Base-by-base conservation (phyloP, 2,888 invertebrate species). In the Papilio elwesi region DNA sequence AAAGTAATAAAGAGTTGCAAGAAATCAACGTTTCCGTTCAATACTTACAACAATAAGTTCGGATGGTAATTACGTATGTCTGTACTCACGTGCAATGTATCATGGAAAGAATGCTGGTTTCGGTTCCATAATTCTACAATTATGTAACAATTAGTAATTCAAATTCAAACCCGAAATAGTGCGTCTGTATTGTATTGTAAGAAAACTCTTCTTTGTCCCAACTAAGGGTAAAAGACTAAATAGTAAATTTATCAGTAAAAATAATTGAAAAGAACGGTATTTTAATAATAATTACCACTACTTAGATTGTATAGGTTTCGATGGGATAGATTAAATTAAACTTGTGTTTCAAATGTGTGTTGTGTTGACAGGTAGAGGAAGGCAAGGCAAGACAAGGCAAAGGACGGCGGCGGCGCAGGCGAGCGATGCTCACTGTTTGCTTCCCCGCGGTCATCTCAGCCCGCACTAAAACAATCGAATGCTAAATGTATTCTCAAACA, bases 381-480 rank as follows among this genome's bases (percentile, higher is more conserved):
- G 43, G 43, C 59, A 38, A 59, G 59, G 68, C 71, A 64, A n/a
- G 43, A 15, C 59, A 38, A 59, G 59, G 68, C 71, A 15, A 62
- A 13, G 75, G 74, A 75, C 70, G 75, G 68, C 68, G 43, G 67
- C 71, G 68, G 77, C 71, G 67, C 78, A 74, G 76, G 78, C 85
- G 89, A 88, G 63, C 63, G 90, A 88, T 90, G 85, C 85, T 82
- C 85, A 83, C 85, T 92, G 91, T 93, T 91, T 93, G 85, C 88
- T 84, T 87, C 86, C 85, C 82, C 75, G 85, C 88, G 87, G 90
- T 89, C 89, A 88, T 89, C 90, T 90, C 88, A 87, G 88, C 85
- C 87, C 87, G 87, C 91, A 90, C 93, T 93, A 93, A 93, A 91
- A 93, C 93, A 93, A 93, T 93, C 93, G 91, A 92, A 90, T 89